A percentile compares a stretch with the other conserved stretches of the same genome.
phyloP scores from a whole-genome alignment of 1,140 invertebrate species.

The Temnothorax longispinosus region DNA sequence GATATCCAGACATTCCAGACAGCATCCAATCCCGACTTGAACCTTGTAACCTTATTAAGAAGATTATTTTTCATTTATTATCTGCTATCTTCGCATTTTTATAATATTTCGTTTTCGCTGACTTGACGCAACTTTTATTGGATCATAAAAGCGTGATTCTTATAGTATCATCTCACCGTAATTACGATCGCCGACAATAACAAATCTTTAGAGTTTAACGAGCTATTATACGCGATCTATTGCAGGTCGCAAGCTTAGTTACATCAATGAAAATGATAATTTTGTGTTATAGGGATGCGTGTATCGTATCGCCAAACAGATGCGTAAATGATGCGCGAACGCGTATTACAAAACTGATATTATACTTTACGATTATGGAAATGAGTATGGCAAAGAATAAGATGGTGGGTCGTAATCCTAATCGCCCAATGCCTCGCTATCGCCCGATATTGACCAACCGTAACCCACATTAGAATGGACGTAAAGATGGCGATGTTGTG shows the following conservation, averaged over 20 bases:
- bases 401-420: not conserved
- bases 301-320: not conserved
- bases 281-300: not conserved
- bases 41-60: not conserved
- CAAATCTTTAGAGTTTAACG: slow-evolving; percentile 6
- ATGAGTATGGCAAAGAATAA: slow-evolving; percentile 11
- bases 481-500: slow-evolving; percentile 67
- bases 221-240: not conserved
- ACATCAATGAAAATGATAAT: slow-evolving; percentile 22
- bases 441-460: slow-evolving; percentile 59
- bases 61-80: not conserved
- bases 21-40: not conserved
- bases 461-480: slow-evolving; percentile 69
- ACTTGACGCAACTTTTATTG: not conserved
- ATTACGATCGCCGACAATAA: not conserved
- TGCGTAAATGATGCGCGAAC: not conserved
- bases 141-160: not conserved
- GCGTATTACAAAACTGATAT: slow-evolving; percentile 19
- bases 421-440: not conserved
- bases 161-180: not conserved
- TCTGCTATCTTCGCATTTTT: not conserved
- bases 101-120: not conserved
- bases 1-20: not conserved
- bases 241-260: not conserved
- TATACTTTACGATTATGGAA: slow-evolving; percentile 1